These are phyloP conservation scores for Crambe crambe DNA, from an alignment of 37 sponge, comb jelly and placozoan genomes.

Conservation along the genomic window DNA sequence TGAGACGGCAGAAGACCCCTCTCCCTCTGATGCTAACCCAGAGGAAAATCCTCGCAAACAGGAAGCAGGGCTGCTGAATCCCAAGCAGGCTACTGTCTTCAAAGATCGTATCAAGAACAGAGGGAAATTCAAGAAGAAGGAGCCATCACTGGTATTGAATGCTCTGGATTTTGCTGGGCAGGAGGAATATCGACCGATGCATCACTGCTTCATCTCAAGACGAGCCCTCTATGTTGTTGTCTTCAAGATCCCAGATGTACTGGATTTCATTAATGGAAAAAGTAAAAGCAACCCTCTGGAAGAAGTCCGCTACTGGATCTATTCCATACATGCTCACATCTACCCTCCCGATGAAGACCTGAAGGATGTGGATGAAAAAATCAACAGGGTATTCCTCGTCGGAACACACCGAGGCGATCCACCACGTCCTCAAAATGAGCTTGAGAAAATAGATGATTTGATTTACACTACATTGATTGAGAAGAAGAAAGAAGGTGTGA, in stretches of 20 bases:
- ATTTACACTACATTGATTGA: neutral
- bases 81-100: neutral
- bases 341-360: constrained; percentile 10
- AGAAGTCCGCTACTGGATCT: constrained; percentile 56
- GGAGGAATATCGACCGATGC: constrained; percentile 68
- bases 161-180: constrained; percentile 75
- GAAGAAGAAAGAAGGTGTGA: neutral
- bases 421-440: constrained; percentile 4
- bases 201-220: constrained; percentile 72
- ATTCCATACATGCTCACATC: constrained; percentile 62
- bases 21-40: too few species aligned
- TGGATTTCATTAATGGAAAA: neutral
- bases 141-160: constrained; percentile 11
- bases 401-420: constrained; percentile 44
- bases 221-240: constrained; percentile 58
- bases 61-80: neutral
- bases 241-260: constrained; percentile 22
- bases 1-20: too few species aligned
- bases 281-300: neutral
- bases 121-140: neutral
- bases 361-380: neutral
- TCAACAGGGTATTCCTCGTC: constrained; percentile 44
- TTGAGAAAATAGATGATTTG: too few species aligned
- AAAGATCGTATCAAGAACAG: neutral
- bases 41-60: too few species aligned